Percentiles rank a stretch among this genome's conserved stretches.
Evolutionary conservation across 37 sponge, comb jelly and placozoan species (phyloP).

Genomic region (Ephydatia muelleri): DNA sequence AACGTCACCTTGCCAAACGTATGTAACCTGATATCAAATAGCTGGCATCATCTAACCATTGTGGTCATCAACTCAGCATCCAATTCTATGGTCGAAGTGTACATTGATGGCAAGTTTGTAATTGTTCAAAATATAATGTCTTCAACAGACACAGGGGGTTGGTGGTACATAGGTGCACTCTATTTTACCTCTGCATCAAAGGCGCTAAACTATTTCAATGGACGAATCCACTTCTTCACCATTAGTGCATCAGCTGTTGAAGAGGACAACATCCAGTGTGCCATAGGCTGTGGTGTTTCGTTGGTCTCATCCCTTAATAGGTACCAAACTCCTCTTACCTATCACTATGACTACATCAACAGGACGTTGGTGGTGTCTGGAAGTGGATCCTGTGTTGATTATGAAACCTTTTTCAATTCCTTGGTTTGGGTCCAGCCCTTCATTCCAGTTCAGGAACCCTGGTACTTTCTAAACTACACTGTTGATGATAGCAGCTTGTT

Average conservation of each 20-base stretch:
- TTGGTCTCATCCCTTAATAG: slow-evolving; percentile 28
- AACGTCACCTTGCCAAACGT: slow-evolving; percentile 25
- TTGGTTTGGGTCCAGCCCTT: slow-evolving; percentile 51
- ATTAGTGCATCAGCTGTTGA: slow-evolving; percentile 29
- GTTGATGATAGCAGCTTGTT: slow-evolving; percentile 68
- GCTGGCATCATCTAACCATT: slow-evolving; percentile 75
- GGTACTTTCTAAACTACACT: slow-evolving; percentile 44
- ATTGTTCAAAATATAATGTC: not conserved
- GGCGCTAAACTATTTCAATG: slow-evolving; percentile 66
- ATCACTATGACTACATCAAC: slow-evolving; percentile 43
- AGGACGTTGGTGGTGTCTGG: slow-evolving; percentile 31
- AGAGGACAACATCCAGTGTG: slow-evolving; percentile 54
- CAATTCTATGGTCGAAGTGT: slow-evolving; percentile 22
- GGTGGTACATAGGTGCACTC: slow-evolving; percentile 46
- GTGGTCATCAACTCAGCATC: slow-evolving; percentile 19
- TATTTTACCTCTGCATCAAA: not conserved
- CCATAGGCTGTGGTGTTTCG: slow-evolving; percentile 78
- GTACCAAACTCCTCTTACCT: slow-evolving; percentile 9
- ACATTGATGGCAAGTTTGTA: slow-evolving; percentile 46
- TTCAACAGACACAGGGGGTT: slow-evolving; percentile 34
- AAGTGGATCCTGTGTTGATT: slow-evolving; percentile 10
- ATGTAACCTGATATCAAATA: slow-evolving; percentile 39
- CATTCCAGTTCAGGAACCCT: slow-evolving; percentile 27
- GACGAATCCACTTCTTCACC: slow-evolving; percentile 39
- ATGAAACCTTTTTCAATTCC: slow-evolving; percentile 68